Percentiles rank a stretch among this genome's conserved stretches.
phyloP scores from a whole-genome alignment of 2,888 invertebrate genomes.

The Habroteleia sp. region DNA sequence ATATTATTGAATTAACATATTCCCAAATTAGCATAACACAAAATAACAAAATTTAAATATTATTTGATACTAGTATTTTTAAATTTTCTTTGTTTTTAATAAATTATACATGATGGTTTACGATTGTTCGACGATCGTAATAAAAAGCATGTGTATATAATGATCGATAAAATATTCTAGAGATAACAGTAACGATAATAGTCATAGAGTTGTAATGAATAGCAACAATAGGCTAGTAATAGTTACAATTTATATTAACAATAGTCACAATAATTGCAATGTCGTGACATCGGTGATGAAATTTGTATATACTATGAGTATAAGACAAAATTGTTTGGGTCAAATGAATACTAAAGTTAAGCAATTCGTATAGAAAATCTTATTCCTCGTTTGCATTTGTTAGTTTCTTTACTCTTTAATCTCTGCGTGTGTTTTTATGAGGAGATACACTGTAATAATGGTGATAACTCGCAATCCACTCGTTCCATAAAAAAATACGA shows the following conservation, averaged over 20 bases:
- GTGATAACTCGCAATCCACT: conserved; percentile 56
- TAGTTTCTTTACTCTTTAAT: conserved; percentile 9
- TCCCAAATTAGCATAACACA: conserved; percentile 41
- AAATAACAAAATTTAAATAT: conserved; percentile 45
- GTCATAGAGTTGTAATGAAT: conserved; percentile 60
- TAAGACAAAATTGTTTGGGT: conserved; percentile 40
- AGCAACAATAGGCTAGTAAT: conserved; percentile 61
- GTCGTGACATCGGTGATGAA: conserved; percentile 56
- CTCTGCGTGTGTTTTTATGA: conserved; percentile 30
- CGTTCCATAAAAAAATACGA: conserved; percentile 44
- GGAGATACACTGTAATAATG: conserved; percentile 40
- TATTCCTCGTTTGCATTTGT: conserved; percentile 24
- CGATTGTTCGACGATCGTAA: conserved; percentile 60
- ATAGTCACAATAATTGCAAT: conserved; percentile 60
- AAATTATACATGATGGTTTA: conserved; percentile 56
- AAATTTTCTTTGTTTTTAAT: conserved; percentile 32
- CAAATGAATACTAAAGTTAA: conserved; percentile 56
- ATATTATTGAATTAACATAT: conserved; percentile 42
- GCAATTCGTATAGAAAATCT: conserved; percentile 56
- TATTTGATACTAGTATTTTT: conserved; percentile 52
- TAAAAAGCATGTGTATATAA: conserved; percentile 59
- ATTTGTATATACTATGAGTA: conserved; percentile 52
- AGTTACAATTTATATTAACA: conserved; percentile 63
- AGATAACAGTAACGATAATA: conserved; percentile 63
- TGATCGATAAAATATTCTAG: conserved; percentile 61